phyloP scores from a whole-genome alignment of 37 sponge, comb jelly and placozoan species.

The Axinella damicornis region DNA sequence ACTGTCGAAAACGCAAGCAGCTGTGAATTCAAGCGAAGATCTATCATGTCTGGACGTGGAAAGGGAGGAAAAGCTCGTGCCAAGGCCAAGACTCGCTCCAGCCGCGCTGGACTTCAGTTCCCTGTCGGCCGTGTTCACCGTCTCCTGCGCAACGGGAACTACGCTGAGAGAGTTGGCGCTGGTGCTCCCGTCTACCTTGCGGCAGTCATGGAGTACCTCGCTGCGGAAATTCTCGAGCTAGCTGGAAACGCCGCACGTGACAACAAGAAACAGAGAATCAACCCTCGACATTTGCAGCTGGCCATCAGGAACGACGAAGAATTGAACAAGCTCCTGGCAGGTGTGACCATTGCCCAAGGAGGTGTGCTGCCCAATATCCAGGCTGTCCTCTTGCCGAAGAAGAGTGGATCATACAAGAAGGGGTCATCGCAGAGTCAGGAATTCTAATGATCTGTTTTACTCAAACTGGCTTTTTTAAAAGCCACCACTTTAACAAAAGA shows the following conservation, averaged over 20 bases:
- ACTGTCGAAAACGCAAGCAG: too few relatives aligned
- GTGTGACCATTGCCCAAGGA: slow-evolving; percentile 96
- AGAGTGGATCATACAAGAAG: slow-evolving; percentile 25
- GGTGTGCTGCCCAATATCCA: slow-evolving; percentile 98
- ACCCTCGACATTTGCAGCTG: slow-evolving; percentile 96
- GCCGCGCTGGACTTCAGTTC: slow-evolving; percentile 94
- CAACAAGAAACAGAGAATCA: slow-evolving; percentile 98
- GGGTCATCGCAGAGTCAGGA: slow-evolving; percentile 13
- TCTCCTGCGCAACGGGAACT: slow-evolving; percentile 87
- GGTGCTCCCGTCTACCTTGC: slow-evolving; percentile 96
- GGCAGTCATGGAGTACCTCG: slow-evolving; percentile 95
- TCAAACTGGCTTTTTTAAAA: too few relatives aligned
- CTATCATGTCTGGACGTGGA: slow-evolving; percentile 94
- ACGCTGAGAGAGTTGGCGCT: slow-evolving; percentile 89
- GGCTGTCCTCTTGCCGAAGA: slow-evolving; percentile 95
- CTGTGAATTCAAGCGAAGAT: too few relatives aligned
- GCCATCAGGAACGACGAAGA: slow-evolving; percentile 98
- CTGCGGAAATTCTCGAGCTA: slow-evolving; percentile 97
- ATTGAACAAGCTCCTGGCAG: slow-evolving; percentile 94
- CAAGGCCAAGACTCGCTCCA: slow-evolving; percentile 92
- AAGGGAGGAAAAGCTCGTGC: slow-evolving; percentile 90
- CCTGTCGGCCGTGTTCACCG: slow-evolving; percentile 96
- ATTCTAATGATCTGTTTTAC: neutral
- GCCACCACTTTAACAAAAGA: too few relatives aligned
- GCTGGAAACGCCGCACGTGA: slow-evolving; percentile 98